Evolutionary conservation across 2,113 vertebrate species (phyloP).

Genomic region (Nothocercus julius): DNA sequence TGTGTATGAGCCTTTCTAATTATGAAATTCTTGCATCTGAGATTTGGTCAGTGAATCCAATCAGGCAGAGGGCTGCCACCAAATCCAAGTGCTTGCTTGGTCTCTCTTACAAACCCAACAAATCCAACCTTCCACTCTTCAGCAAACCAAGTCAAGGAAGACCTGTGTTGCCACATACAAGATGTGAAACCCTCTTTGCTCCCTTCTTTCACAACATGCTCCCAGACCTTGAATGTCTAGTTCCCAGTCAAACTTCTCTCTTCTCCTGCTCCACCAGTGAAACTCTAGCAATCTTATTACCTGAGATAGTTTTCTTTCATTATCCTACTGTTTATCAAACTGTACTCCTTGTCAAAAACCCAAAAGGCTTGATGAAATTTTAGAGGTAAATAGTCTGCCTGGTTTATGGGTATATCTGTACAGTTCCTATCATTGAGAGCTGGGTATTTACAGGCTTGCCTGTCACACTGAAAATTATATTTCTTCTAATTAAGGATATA

Average conservation of each 20-base stretch:
- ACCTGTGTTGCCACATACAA: neutral
- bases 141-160: neutral
- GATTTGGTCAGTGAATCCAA: rapidly evolving
- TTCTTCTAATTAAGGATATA: constrained; percentile 1
- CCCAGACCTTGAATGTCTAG: neutral
- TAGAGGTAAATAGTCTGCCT: neutral
- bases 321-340: neutral
- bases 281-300: neutral
- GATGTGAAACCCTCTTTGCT: neutral
- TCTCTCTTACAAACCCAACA: neutral
- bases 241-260: neutral
- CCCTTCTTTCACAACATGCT: neutral
- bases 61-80: neutral
- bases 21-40: neutral
- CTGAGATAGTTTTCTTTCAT: constrained; percentile 4
- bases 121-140: neutral
- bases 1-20: rapidly evolving
- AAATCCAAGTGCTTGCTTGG: neutral
- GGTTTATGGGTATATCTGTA: neutral
- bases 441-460: neutral
- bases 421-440: neutral
- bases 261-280: neutral
- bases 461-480: neutral
- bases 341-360: neutral
- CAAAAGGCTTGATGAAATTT: constrained; percentile 3